phyloP scores from a whole-genome alignment of 1,140 invertebrate genomes.

The Drosophila ironensis region DNA sequence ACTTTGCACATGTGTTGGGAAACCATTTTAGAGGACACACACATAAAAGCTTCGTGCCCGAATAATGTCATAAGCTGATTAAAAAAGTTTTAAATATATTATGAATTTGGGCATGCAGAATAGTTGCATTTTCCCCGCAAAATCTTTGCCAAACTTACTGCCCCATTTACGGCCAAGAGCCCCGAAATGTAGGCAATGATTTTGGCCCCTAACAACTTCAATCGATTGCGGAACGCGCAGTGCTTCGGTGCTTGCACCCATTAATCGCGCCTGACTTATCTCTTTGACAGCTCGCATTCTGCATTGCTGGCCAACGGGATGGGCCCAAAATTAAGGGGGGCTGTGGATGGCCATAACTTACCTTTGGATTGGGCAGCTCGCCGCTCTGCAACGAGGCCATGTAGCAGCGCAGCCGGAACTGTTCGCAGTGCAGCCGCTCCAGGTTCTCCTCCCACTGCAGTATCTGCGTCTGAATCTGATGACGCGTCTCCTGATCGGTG shows the following conservation, averaged over 20 bases:
- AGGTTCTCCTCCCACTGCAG: constrained; percentile 98
- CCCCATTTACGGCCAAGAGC: background rate
- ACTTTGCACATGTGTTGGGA: too few relatives aligned
- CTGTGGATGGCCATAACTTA: constrained; percentile 82
- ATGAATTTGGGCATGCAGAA: too few relatives aligned
- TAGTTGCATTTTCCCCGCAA: too few relatives aligned
- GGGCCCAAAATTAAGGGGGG: too few relatives aligned
- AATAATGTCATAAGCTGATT: too few relatives aligned
- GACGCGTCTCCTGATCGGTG: constrained; percentile 93
- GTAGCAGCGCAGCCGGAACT: constrained; percentile 97
- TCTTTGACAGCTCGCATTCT: constrained; percentile 15
- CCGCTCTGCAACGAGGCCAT: constrained; percentile 97
- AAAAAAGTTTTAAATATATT: too few relatives aligned
- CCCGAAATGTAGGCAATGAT: constrained; percentile 23
- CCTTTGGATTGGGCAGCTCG: constrained; percentile 98
- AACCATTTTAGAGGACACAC: too few relatives aligned
- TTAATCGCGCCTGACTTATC: constrained; percentile 41
- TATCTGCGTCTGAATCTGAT: constrained; percentile 96
- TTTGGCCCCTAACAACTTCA: constrained; percentile 16
- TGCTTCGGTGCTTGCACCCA: constrained; percentile 1
- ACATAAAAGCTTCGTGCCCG: too few relatives aligned
- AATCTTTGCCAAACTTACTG: background rate
- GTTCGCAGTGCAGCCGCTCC: constrained; percentile 97
- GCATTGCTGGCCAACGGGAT: background rate
- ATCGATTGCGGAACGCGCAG: background rate